Conservation (phyloP, 2,113 vertebrate genomes). For the Toxotes jaculatrix region DNA sequence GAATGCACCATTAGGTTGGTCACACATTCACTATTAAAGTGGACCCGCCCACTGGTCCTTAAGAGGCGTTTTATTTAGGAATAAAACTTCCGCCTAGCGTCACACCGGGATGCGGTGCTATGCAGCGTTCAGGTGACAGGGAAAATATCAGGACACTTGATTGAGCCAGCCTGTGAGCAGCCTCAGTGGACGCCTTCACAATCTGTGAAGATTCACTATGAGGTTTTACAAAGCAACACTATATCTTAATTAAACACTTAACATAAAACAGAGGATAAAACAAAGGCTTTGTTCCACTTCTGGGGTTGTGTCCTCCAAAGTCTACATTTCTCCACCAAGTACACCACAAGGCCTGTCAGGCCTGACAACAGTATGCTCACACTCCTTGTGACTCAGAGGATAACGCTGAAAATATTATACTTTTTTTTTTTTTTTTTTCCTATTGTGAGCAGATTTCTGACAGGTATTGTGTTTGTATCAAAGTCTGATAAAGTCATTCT, state of each 20-base stretch:
- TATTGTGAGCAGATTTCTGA: neutral
- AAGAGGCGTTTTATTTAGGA: slow-evolving; percentile 9
- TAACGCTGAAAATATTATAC: neutral
- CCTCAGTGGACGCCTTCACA: no score
- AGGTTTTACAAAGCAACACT: no score
- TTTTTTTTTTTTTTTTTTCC: no score
- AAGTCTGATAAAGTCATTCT: no score
- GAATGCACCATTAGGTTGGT: slow-evolving; percentile 54
- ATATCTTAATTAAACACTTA: no score
- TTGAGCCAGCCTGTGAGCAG: no score
- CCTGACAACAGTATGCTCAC: neutral
- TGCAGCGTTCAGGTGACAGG: neutral
- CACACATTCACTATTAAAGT: slow-evolving; percentile 60
- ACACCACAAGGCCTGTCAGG: no score
- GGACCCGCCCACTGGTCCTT: slow-evolving; percentile 49
- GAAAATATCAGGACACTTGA: neutral
- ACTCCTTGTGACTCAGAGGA: neutral
- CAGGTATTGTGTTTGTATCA: no score
- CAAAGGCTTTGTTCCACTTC: neutral
- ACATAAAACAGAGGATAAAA: neutral
- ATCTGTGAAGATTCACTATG: no score
- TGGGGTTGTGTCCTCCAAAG: neutral
- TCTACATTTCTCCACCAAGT: neutral
- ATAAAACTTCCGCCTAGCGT: neutral
- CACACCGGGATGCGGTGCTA: fast-evolving